Evolutionary conservation across 2,888 invertebrate genomes (phyloP), one percentile per base, ranked within the genome.

Genomic region (Cephus nigrinus): DNA sequence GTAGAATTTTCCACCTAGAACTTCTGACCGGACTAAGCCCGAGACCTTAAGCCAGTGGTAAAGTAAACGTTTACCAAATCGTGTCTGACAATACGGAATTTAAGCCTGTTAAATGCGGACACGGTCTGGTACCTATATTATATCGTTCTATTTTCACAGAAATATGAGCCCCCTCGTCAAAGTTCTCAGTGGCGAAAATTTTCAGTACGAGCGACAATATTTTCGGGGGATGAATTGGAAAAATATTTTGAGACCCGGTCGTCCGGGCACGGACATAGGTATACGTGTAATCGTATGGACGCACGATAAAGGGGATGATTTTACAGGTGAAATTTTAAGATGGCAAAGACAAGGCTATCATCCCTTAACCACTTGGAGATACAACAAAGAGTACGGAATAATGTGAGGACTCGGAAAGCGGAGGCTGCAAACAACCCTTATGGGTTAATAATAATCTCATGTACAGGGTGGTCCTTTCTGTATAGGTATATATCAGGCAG

Each of bases 41-140:
- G 74, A 36, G 12, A 30, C 74, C 35, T 74, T 74, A 74, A 74
- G 74, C 74, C 74, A 33, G 74, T 33, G 34, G 55, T 55, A 23
- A 55, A 30, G 34, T 84, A 84, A 85, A 86, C 87, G 84, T 88
- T 88, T 88, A 85, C 87, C 82, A 85, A 88, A 87, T 88, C 82
- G 85, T 32, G 71, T 31, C 55, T 9, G 89, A 90, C 55, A 55
- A 55, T 55, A 55, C 55, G 55, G 55, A 15, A 55, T 55, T 33
- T 71, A 71, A 71, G 71, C 71, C 71, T 33, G 71, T 71, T 71
- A 71, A 71, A 71, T 33, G 71, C 71, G 31, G 71, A 71, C 71
- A 71, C 30, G 55, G 55, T 55, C 32, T 2, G 32, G 71, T 71
- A 31, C 32, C 31, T 71, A 55, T 23, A 23, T 55, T 55, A 55